Evolutionary conservation across 2,888 invertebrate genomes (phyloP).

Genomic region (Cryptocephalus primarius): DNA sequence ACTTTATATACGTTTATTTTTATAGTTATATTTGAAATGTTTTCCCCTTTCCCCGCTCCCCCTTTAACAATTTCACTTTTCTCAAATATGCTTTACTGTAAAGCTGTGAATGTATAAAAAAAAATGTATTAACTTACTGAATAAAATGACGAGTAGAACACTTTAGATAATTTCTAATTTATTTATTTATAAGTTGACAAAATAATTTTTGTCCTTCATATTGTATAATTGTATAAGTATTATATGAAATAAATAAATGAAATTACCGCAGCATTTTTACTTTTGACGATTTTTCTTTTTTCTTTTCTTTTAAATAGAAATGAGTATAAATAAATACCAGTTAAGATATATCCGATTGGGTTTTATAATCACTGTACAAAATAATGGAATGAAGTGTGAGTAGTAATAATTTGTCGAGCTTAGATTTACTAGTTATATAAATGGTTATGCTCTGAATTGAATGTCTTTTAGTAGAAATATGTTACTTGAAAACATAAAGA

Average conservation of each 20-base stretch:
- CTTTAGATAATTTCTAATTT: constrained; percentile 24
- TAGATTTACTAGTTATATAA: too few species aligned
- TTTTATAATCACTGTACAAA: too few species aligned
- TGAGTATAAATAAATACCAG: too few species aligned
- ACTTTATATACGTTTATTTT: constrained; percentile 25
- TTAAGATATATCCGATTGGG: too few species aligned
- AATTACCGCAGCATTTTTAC: neutral
- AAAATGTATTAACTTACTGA: constrained; percentile 24
- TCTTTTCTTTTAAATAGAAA: too few species aligned
- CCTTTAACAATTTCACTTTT: too few species aligned
- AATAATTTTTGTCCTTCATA: constrained; percentile 20
- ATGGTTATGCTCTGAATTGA: too few species aligned
- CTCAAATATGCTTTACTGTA: constrained; percentile 26
- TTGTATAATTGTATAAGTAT: constrained; percentile 34
- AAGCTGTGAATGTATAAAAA: constrained; percentile 34
- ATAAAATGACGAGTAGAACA: constrained; percentile 18
- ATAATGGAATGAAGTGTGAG: too few species aligned
- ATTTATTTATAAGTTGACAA: constrained; percentile 16
- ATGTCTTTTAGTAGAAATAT: too few species aligned
- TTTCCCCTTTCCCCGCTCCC: constrained; percentile 22
- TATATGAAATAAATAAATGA: constrained; percentile 25
- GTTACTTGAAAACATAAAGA: too few species aligned
- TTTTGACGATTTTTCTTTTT: too few species aligned
- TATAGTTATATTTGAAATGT: constrained; percentile 22
- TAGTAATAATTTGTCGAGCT: too few species aligned